Evolutionary conservation across 1,140 invertebrate species (phyloP).

Genomic region (Camponotus vicinus): DNA sequence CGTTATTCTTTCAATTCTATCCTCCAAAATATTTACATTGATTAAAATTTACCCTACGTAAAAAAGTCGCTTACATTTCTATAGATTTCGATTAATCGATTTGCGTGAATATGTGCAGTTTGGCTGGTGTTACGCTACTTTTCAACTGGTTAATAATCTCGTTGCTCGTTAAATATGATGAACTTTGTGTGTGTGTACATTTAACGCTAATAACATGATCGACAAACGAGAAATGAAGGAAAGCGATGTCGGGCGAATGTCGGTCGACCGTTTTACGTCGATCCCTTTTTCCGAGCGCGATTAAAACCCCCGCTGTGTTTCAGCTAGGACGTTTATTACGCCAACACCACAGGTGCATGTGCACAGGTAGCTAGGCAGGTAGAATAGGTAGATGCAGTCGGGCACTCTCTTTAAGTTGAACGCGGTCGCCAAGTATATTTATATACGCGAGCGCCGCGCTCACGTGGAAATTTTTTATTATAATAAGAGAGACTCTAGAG

Average conservation of each 20-base stretch:
- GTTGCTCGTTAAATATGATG: background rate
- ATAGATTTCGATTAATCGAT: background rate
- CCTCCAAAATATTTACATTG: background rate
- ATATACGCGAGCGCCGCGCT: constrained; percentile 70
- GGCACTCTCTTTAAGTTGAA: constrained; percentile 38
- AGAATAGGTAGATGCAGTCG: constrained; percentile 39
- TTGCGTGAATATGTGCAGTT: background rate
- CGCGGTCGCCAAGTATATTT: constrained; percentile 71
- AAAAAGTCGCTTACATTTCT: background rate
- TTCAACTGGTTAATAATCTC: background rate
- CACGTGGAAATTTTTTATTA: constrained; percentile 77
- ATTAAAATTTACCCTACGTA: background rate
- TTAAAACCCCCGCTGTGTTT: constrained; percentile 53
- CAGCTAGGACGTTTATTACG: constrained; percentile 61
- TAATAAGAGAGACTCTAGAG: constrained; percentile 76
- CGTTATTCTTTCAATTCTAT: background rate
- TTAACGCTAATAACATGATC: background rate
- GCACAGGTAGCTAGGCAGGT: constrained; percentile 61
- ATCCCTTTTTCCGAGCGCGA: constrained; percentile 56
- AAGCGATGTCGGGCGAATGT: constrained; percentile 44
- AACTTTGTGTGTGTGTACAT: constrained; percentile 19
- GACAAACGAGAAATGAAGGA: background rate
- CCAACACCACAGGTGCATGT: constrained; percentile 70
- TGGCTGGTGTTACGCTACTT: background rate
- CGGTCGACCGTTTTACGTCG: constrained; percentile 47